Evolutionary conservation across 1,140 invertebrate species (phyloP), one percentile per base, ranked within the genome.

Genomic region (Cylas formicarius): DNA sequence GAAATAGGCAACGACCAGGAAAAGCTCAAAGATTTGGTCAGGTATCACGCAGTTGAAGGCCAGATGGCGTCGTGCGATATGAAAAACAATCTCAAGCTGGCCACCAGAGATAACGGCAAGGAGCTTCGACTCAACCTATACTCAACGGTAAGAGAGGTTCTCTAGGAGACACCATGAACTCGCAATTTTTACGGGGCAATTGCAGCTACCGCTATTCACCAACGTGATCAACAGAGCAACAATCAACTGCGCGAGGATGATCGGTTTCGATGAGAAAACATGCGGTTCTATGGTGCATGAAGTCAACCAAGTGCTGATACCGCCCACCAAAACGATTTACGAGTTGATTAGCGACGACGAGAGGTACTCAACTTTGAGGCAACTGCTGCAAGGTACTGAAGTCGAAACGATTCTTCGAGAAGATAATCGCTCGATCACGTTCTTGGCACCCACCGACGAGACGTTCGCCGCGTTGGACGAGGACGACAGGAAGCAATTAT

Each of bases 381-480:
- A 64, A 21, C 46, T 76, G 4, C 48, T 75, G 7, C 57, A 67
- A 45, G 63, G 63, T 28, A 67, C 70, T 6, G 44, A 51, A 28
- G 45, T 75, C 2, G 66, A 67, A 43, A 58, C 67, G 13, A 63
- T 68, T 29, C 48, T 75, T 7, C 55, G 58, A 29, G 63, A 67
- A 43, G 50, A 52, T 22, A 65, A 69, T 13, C 41, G 55, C 27
- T 61, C 58, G 16, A 58, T 68, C 9, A 81, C 81, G 0, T 60
- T 82, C 3, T 58, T 83, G 19, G 77, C 76, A 9, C 79, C 80
- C 3, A 75, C 74, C 7, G 76, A 83, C 55, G 75, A 78, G 52
- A 77, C 77, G 21, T 81, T 82, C 50, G 65, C 66, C 6, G 67
- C 66, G 51, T 48, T 72, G 9, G 61, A 64, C n/a, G 62, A 66